Evolutionary conservation across 2,888 invertebrate species (phyloP), one percentile per base, ranked within the genome.

Genomic region (Trachelus troglodyta): DNA sequence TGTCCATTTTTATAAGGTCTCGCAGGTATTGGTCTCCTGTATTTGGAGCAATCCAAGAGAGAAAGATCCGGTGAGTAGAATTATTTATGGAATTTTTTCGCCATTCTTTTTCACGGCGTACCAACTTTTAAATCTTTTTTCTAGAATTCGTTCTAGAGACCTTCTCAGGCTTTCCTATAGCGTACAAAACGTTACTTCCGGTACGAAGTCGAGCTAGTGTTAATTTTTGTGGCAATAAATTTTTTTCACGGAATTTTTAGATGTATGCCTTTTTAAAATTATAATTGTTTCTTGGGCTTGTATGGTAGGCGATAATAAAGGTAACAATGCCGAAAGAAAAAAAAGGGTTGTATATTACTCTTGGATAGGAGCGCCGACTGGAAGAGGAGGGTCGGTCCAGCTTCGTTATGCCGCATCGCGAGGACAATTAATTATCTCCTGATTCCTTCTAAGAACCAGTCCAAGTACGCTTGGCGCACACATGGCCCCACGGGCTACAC

Each of bases 391-490:
- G 71, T 37, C 73, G 76, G 68, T 76, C 81, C 79, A 79, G 83
- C 84, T 89, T 89, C 87, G 89, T 88, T 89, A 88, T 88, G 89
- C 88, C 86, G 84, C 85, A 87, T 85, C 85, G 87, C 88, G 87
- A 87, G 89, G 89, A 89, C 90, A 89, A 90, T 90, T 90, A 90
- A 90, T 90, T 89, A 90, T 90, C 90, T 86, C 86, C 87, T 87
- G 90, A 90, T 90, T 89, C 88, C 88, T 90, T 89, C 89, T 89
- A 87, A 90, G 89, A 90, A 90, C 89, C 88, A 89, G 90, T 89
- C 86, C 88, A 89, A 89, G 88, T 87, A 85, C 85, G 85, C 84
- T 82, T 81, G 85, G 37, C 69, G 77, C 77, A 81, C 80, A 76
- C 76, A 69, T 81, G 77, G 78, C 79, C 79, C 69, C 80, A 75